A percentile compares a stretch with the other conserved stretches of the same genome.
Conservation (phyloP, 2,888 invertebrate species). For the Trichopria drosophilae region DNA sequence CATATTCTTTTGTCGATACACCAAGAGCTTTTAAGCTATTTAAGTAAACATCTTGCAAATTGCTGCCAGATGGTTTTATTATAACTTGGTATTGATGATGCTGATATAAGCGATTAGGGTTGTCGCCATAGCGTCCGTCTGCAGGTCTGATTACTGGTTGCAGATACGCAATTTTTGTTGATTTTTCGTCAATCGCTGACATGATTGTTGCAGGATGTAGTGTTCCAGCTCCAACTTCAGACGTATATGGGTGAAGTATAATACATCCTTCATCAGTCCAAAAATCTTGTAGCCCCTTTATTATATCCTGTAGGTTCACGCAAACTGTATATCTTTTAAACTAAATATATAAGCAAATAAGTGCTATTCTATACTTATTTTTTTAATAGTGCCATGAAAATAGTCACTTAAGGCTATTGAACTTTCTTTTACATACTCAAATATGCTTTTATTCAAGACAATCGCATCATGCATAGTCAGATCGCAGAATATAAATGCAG, state of each 20-base stretch:
- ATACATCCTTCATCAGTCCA: slow-evolving; percentile 17
- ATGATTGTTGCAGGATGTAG: slow-evolving; percentile 24
- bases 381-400: slow-evolving; percentile 17
- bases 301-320: slow-evolving; percentile 20
- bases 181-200: slow-evolving; percentile 16
- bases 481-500: slow-evolving; percentile 23
- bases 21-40: slow-evolving; percentile 15
- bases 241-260: slow-evolving; percentile 19
- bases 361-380: slow-evolving; percentile 18
- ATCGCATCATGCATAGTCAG: slow-evolving; percentile 21
- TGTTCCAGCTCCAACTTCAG: slow-evolving; percentile 22
- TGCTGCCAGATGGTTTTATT: slow-evolving; percentile 19
- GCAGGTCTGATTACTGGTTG: slow-evolving; percentile 19
- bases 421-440: slow-evolving; percentile 21
- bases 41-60: slow-evolving; percentile 21
- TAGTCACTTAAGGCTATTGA: slow-evolving; percentile 21
- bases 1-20: slow-evolving; percentile 18
- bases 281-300: slow-evolving; percentile 17
- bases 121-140: slow-evolving; percentile 16
- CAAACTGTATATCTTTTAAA: slow-evolving; percentile 19
- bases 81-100: slow-evolving; percentile 26
- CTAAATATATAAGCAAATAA: slow-evolving; percentile 22
- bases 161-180: slow-evolving; percentile 16
- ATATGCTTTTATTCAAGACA: slow-evolving; percentile 22
- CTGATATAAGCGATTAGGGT: slow-evolving; percentile 21